These are phyloP conservation scores for Oophaga pumilio DNA, from an alignment of 2,113 vertebrate genomes.

Conservation along the genomic window DNA sequence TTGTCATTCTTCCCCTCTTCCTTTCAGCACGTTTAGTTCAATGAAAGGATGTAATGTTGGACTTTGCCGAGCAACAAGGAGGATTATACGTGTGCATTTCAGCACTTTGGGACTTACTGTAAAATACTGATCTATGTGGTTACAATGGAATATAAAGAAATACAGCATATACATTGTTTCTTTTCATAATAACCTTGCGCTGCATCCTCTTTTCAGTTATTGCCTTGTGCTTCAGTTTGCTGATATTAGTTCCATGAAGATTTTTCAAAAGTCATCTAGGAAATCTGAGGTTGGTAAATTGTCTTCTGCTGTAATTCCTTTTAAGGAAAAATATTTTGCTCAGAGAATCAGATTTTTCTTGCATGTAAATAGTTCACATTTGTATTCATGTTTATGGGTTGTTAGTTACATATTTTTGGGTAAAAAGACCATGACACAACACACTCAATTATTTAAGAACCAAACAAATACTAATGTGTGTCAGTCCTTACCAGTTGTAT, in stretches of 20 bases:
- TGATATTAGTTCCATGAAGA: background rate
- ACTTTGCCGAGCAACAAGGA: conserved; percentile 61
- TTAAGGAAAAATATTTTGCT: background rate
- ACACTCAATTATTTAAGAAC: too few relatives aligned
- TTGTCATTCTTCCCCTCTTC: conserved; percentile 78
- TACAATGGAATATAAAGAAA: background rate
- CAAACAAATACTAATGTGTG: too few relatives aligned
- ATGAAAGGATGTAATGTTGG: conserved; percentile 72
- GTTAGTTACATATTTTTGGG: too few relatives aligned
- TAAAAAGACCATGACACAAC: too few relatives aligned
- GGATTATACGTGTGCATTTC: conserved; percentile 56
- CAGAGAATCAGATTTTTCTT: background rate
- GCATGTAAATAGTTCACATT: background rate
- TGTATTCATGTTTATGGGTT: too few relatives aligned
- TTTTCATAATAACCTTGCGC: background rate
- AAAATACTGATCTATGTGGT: background rate
- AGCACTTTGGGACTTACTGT: conserved; percentile 18
- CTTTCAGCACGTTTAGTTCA: conserved; percentile 81
- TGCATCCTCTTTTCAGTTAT: background rate
- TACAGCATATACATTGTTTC: background rate
- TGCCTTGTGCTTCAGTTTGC: background rate
- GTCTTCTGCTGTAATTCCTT: background rate
- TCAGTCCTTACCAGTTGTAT: too few relatives aligned
- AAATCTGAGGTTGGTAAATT: background rate
- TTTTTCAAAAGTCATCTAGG: background rate